Base-by-base conservation (phyloP, 2,888 invertebrate genomes). In the Drymonia ruficornis region DNA sequence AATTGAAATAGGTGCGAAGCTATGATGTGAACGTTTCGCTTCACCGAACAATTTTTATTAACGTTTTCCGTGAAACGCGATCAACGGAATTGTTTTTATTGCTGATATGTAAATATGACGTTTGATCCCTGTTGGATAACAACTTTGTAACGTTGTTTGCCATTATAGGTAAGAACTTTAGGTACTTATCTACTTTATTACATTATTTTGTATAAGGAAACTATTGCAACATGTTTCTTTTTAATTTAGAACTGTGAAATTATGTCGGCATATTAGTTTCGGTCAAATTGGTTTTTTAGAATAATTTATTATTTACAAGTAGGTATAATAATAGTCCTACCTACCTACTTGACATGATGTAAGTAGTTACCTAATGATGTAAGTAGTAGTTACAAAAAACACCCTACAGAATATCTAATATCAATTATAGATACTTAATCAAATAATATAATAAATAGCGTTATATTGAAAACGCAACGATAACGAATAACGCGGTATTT, bases 11-110 rank as follows among this genome's bases (percentile, higher is more conserved):
- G 49, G 38, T 16, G 29, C 46, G 13, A 36, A 51, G 47, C 45
- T 31, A 55, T 16, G 38, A 38, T 46, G 16, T 53, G 59, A 65
- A 63, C 64, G 64, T 73, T 74, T 63, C 72, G 74, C 69, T 80
- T 74, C 74, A 78, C 55, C 66, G 74, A 76, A 76, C 65, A 53
- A 74, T 73, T 81, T 81, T 81, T 81, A 82, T 77, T 75, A 78
- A 70, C 74, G 64, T 71, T 80, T 83, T 80, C 78, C 69, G 63
- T 61, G 76, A 81, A 81, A 68, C 64, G 61, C 65, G 67, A 76
- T 80, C 71, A 67, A 70, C 59, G 53, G 63, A 71, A 75, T 76
- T 70, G 72, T 78, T 78, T 80, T 78, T 75, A 74, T 54, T 62
- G 65, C 38, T 59, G 63, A 70, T 67, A 72, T 65, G 69, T 67